Conservation (phyloP, 2,797 vertebrate genomes). For the Parauchenoglanis ngamensis region DNA sequence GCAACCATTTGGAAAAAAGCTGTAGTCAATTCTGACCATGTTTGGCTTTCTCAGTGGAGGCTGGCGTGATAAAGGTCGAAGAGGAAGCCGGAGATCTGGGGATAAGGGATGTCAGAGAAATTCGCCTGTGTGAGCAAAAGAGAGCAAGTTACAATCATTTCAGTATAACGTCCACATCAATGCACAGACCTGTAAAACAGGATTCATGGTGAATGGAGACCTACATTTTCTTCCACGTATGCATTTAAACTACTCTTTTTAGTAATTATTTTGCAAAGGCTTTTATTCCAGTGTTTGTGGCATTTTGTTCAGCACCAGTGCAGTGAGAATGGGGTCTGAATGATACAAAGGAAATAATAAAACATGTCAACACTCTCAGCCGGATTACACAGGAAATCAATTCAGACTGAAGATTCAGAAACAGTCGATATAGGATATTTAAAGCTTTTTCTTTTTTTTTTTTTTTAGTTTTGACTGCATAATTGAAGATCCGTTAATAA, state of each 20-base stretch:
- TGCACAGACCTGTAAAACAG: neutral
- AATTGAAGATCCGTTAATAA: neutral
- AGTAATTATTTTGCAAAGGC: neutral
- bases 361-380: neutral
- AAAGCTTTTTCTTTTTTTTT: too few species aligned
- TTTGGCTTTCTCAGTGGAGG: slow-evolving; percentile 77
- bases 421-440: too few species aligned
- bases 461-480: neutral
- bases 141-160: neutral
- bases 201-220: neutral
- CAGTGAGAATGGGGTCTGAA: neutral
- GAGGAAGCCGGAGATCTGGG: slow-evolving; percentile 60
- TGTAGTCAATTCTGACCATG: slow-evolving; percentile 74
- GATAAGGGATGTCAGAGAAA: slow-evolving; percentile 83
- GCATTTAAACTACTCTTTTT: neutral
- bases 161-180: neutral
- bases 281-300: neutral
- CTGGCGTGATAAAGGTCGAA: slow-evolving; percentile 57
- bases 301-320: neutral
- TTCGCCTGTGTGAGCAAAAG: slow-evolving; percentile 75
- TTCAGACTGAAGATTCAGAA: neutral
- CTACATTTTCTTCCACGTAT: neutral
- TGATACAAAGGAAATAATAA: neutral
- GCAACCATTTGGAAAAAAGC: neutral
- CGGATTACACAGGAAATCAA: neutral